A percentile compares a stretch with the other conserved stretches of the same genome.
phyloP scores from a whole-genome alignment of 2,888 invertebrate species.

The Axea sp. region DNA sequence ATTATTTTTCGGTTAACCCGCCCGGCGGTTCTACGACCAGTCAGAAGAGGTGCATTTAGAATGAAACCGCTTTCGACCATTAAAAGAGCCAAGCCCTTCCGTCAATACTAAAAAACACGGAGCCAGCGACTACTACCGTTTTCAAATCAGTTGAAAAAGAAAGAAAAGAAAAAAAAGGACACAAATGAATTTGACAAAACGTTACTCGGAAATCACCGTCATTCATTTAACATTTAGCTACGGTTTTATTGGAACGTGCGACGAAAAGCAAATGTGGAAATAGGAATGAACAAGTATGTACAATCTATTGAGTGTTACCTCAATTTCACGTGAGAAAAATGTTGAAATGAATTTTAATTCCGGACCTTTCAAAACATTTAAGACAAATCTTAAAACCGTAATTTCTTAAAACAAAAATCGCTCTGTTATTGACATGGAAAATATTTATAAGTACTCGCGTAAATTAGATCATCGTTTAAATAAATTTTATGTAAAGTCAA shows the following conservation, averaged over 20 bases:
- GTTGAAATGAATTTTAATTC: no score
- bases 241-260: constrained; percentile 27
- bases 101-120: constrained; percentile 17
- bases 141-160: constrained; percentile 26
- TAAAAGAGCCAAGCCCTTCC: constrained; percentile 62
- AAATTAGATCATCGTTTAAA: no score
- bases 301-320: background rate
- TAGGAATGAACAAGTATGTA: constrained; percentile 5
- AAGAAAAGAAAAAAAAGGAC: no score
- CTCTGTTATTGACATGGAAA: no score
- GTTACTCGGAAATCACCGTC: constrained; percentile 45
- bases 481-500: no score
- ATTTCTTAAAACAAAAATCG: no score
- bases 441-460: no score
- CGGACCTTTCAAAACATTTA: no score
- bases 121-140: constrained; percentile 8
- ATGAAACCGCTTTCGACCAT: constrained; percentile 49
- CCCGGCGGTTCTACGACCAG: no score
- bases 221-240: constrained; percentile 32
- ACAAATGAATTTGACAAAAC: constrained; percentile 52
- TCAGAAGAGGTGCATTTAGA: constrained; percentile 57
- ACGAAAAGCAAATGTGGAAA: constrained; percentile 7
- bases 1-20: no score
- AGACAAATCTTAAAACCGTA: no score
- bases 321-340: background rate